Base-by-base conservation (phyloP, 2,113 vertebrate species). In the Colinus virginianus region DNA sequence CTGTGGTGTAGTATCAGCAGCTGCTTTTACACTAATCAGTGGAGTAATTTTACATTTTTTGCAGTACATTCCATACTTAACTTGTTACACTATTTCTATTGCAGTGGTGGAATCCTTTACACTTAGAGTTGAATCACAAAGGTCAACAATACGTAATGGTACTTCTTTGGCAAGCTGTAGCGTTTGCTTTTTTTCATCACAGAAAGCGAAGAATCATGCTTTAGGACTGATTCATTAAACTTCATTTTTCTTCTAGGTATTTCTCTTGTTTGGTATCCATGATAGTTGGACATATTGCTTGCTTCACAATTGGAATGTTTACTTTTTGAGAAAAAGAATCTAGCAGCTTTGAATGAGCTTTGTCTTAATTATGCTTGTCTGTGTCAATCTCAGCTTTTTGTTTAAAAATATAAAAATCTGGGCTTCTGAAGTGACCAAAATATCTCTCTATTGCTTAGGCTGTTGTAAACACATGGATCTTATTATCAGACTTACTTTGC, bases 71-170 rank as follows among this genome's bases (percentile, higher is more conserved):
- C 43, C 46, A 28, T 78, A 55, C 22, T 93, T 66, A 85, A 11
- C 9, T 34, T 92, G 13, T 95, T 78, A 66, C 78, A 40, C 49
- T 59, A 8, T 82, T 96, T 94, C 89, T 96, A 59, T 88, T 96
- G 90, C 95, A 96, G 76, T 90, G 68, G 51, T 63, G 81, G 95
- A 97, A 95, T 85, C 77, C 87, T 53, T 92, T 92, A 69, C 79
- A 93, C 72, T 90, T 96, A 96, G 81, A 96, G 90, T 36, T 51
- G 85, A 97, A 48, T 80, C 94, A 91, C 85, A 96, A 78, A 93
- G n/a, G 71, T 92, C 74, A 25, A 87, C 84, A 2, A 56, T 96
- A 93, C 97, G 97, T 97, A 97, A 97, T 42, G 59, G 28, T 28
- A 34, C 59, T 90, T 88, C 32, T 16, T 84, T 71, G 58, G 34